Evolutionary conservation across 2,113 vertebrate genomes (phyloP).

Genomic region (Galeopterus variegatus): DNA sequence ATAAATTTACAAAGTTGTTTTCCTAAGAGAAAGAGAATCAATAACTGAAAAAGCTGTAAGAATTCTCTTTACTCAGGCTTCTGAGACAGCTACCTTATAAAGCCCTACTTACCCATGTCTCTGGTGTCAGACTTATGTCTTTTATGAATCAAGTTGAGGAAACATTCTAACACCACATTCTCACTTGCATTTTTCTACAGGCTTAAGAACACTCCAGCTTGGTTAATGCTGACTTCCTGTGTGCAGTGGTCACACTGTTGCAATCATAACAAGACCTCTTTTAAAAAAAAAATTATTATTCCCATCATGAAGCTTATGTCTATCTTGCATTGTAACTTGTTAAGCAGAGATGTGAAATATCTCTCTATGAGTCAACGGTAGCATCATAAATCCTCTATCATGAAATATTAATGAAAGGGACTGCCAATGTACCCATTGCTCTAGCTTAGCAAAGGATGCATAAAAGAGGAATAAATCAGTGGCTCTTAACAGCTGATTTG

Average conservation of each 20-base stretch:
- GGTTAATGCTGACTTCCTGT: background rate
- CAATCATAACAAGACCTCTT: constrained; percentile 55
- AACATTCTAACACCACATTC: background rate
- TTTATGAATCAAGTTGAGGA: background rate
- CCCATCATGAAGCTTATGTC: constrained; percentile 66
- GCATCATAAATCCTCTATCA: constrained; percentile 87
- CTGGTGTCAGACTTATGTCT: constrained; percentile 27
- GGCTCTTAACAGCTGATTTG: constrained; percentile 80
- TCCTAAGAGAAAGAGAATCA: constrained; percentile 55
- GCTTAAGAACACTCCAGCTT: constrained; percentile 1
- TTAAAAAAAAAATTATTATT: constrained; percentile 56
- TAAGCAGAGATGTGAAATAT: constrained; percentile 84
- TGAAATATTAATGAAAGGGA: constrained; percentile 87
- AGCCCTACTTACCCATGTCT: background rate
- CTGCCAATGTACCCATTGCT: constrained; percentile 74
- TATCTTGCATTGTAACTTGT: constrained; percentile 77
- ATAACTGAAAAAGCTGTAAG: background rate
- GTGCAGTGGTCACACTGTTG: background rate
- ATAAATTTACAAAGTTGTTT: constrained; percentile 56
- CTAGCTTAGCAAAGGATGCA: constrained; percentile 76
- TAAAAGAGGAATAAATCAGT: constrained; percentile 85
- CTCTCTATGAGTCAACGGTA: constrained; percentile 75
- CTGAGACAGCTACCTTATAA: background rate
- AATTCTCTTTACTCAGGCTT: background rate
- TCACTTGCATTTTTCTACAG: background rate